A percentile compares a stretch with the other conserved stretches of the same genome.
Evolutionary conservation across 1,140 invertebrate species (phyloP).

Genomic region (Leptinotarsa texana): DNA sequence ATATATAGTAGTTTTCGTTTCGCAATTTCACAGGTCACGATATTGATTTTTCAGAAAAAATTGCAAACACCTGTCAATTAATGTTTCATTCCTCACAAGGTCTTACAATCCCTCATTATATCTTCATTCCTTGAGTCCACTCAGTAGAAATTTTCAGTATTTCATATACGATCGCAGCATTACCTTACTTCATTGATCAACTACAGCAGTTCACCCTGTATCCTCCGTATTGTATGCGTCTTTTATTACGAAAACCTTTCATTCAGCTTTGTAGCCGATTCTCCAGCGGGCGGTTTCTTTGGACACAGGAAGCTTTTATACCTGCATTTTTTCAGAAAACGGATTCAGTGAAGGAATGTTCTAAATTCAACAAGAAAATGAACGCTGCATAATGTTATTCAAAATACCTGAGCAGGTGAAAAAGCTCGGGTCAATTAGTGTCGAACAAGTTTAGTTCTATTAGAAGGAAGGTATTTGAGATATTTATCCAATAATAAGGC

Average conservation of each 20-base stretch:
- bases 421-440: conserved; percentile 3
- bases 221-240: neutral
- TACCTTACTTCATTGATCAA: neutral
- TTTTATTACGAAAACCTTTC: neutral
- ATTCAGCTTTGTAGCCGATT: neutral
- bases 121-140: too few species aligned
- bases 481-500: neutral
- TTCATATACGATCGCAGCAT: neutral
- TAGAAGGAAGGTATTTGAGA: neutral
- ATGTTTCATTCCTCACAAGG: too few species aligned
- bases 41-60: too few species aligned
- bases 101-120: too few species aligned
- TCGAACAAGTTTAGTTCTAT: neutral
- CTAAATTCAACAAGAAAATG: neutral
- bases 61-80: too few species aligned
- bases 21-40: too few species aligned
- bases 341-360: neutral
- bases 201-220: neutral
- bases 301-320: conserved; percentile 5
- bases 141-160: too few species aligned
- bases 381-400: conserved; percentile 6
- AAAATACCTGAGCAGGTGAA: conserved; percentile 5
- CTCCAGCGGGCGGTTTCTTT: neutral
- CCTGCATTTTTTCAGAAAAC: neutral
- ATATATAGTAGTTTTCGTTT: too few species aligned